These are phyloP conservation scores for Cabera pusaria DNA, from an alignment of 2,888 invertebrate species.

Conservation along the genomic window DNA sequence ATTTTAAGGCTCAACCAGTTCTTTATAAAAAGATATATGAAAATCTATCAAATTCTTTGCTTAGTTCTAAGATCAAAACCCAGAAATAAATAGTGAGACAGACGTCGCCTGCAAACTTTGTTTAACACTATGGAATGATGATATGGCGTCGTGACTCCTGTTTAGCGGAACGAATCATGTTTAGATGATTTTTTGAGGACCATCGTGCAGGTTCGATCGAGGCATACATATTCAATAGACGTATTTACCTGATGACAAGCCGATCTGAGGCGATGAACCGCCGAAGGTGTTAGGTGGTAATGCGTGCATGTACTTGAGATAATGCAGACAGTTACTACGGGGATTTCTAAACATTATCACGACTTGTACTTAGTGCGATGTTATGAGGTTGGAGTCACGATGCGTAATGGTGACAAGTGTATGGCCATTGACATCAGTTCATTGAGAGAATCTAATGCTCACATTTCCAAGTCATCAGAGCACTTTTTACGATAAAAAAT, in stretches of 20 bases:
- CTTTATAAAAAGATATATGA: no score
- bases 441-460: no score
- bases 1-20: no score
- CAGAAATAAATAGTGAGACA: no score
- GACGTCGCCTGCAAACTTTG: no score
- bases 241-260: conserved; percentile 39
- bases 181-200: conserved; percentile 26
- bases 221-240: conserved; percentile 48
- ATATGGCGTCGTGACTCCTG: conserved; percentile 16
- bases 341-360: conserved; percentile 17
- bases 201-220: conserved; percentile 41
- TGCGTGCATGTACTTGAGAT: conserved; percentile 14
- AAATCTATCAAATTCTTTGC: no score
- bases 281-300: conserved; percentile 22
- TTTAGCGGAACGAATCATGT: conserved; percentile 9
- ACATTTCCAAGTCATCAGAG: no score
- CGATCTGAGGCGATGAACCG: conserved; percentile 30
- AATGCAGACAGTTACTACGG: conserved; percentile 10
- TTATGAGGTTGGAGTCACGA: no score
- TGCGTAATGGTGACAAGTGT: not conserved
- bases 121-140: no score
- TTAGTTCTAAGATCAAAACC: no score
- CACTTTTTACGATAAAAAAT: no score
- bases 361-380: conserved; percentile 1
- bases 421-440: no score